Evolutionary conservation across 1,140 invertebrate genomes (phyloP).

Genomic region (Cephus cinctus): DNA sequence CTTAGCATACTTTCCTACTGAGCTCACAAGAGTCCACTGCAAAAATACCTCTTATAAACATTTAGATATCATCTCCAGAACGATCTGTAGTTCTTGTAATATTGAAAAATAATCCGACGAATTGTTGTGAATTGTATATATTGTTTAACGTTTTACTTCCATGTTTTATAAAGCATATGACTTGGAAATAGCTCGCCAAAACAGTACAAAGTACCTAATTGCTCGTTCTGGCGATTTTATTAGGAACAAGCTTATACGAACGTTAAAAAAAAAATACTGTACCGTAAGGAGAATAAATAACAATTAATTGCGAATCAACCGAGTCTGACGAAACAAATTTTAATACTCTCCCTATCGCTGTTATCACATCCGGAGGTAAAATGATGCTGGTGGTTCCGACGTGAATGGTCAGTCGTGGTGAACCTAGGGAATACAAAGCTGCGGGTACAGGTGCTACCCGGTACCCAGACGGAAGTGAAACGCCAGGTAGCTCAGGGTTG

Average conservation of each 20-base stretch:
- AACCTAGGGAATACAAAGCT: conserved; percentile 19
- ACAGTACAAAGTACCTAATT: conserved; percentile 32
- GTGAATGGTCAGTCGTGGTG: no score
- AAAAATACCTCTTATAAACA: not conserved
- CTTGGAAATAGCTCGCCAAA: conserved; percentile 23
- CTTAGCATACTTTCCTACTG: conserved; percentile 6
- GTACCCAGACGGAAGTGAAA: not conserved
- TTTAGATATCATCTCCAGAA: conserved; percentile 11
- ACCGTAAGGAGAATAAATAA: conserved; percentile 44
- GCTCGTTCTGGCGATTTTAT: conserved; percentile 36
- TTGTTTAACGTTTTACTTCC: conserved; percentile 15
- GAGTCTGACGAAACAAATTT: no score
- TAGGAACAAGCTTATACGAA: conserved; percentile 41
- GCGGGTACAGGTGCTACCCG: conserved; percentile 32
- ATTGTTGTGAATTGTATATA: conserved; percentile 6
- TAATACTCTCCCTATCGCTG: no score
- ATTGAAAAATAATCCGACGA: conserved; percentile 1
- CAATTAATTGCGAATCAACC: not conserved
- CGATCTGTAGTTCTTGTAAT: conserved; percentile 14
- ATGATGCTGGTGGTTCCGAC: no score
- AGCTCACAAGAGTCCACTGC: not conserved
- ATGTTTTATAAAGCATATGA: conserved; percentile 22
- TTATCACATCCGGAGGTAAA: no score
- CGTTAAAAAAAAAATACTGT: conserved; percentile 34
- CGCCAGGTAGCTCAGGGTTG: no score